Conservation (phyloP, 1,140 invertebrate genomes). For the Zophobas morio region DNA sequence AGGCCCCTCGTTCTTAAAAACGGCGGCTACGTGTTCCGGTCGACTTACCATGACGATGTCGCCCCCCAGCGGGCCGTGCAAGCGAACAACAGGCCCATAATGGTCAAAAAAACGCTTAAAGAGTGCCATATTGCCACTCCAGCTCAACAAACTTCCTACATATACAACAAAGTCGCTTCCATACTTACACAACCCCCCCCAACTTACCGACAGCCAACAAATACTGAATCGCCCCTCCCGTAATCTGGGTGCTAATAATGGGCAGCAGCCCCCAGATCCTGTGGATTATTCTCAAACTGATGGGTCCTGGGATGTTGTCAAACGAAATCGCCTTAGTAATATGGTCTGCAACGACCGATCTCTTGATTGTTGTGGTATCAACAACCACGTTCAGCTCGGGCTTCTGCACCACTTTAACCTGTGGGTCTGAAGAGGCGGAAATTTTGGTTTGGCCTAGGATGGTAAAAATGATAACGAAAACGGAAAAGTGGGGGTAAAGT, state of each 20-base stretch:
- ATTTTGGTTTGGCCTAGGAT: conserved; percentile 14
- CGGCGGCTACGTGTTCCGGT: conserved; percentile 74
- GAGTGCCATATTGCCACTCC: conserved; percentile 61
- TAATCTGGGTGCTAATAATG: conserved; percentile 75
- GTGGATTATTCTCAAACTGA: conserved; percentile 71
- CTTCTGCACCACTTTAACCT: conserved; percentile 10
- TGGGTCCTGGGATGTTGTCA: conserved; percentile 76
- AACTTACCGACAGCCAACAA: conserved; percentile 71
- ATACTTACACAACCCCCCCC: too few species aligned
- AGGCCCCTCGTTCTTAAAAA: conserved; percentile 73
- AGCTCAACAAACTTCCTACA: conserved; percentile 62
- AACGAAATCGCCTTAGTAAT: conserved; percentile 63
- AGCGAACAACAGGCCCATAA: conserved; percentile 76
- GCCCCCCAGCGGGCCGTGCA: conserved; percentile 73
- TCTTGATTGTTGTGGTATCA: background rate
- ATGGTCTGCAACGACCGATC: background rate
- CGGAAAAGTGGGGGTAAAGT: background rate
- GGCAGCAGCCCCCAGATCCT: conserved; percentile 74
- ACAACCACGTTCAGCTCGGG: conserved; percentile 12
- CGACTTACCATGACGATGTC: conserved; percentile 74
- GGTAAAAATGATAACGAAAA: background rate
- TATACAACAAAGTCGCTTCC: conserved; percentile 7
- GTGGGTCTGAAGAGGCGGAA: background rate
- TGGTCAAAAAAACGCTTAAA: conserved; percentile 72
- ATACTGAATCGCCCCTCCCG: conserved; percentile 72